These are phyloP conservation scores for Drosophila tani DNA, from an alignment of 1,140 invertebrate genomes.

Conservation along the genomic window DNA sequence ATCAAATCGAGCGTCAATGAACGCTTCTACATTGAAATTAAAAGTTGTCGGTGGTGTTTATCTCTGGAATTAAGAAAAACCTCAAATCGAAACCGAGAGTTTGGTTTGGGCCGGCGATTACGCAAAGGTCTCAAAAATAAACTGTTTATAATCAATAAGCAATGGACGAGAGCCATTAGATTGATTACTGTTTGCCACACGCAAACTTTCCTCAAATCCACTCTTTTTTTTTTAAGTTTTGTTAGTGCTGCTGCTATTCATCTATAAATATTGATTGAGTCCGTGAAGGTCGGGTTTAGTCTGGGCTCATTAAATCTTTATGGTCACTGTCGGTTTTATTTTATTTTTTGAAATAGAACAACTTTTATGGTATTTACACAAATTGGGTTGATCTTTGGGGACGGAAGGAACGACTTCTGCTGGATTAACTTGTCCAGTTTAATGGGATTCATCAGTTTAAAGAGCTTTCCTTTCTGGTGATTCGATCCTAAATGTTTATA, in stretches of 20 bases:
- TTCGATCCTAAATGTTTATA: constrained; percentile 22
- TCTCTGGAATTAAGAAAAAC: constrained; percentile 25
- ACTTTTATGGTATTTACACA: constrained; percentile 44
- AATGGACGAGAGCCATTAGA: constrained; percentile 44
- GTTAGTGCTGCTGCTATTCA: constrained; percentile 19
- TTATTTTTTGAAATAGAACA: constrained; percentile 41
- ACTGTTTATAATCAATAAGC: constrained; percentile 51
- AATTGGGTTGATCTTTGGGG: constrained; percentile 14
- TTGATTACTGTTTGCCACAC: constrained; percentile 57
- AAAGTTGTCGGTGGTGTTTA: constrained; percentile 54
- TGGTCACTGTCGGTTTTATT: constrained; percentile 33
- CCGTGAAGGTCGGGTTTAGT: constrained; percentile 30
- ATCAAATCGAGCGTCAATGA: constrained; percentile 71
- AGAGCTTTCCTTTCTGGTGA: constrained; percentile 33
- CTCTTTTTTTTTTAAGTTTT: constrained; percentile 33
- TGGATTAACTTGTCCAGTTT: constrained; percentile 34
- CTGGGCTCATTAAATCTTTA: constrained; percentile 44
- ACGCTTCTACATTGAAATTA: constrained; percentile 72
- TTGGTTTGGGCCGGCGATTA: constrained; percentile 61
- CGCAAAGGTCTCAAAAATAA: constrained; percentile 70
- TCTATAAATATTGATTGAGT: constrained; percentile 52
- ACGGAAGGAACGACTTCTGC: constrained; percentile 31
- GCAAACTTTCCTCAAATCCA: constrained; percentile 56
- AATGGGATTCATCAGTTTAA: constrained; percentile 31
- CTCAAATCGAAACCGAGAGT: constrained; percentile 65